A percentile compares a stretch with the other conserved stretches of the same genome.
Conservation (phyloP, 2,113 vertebrate genomes). For the Neogobius melanostomus region DNA sequence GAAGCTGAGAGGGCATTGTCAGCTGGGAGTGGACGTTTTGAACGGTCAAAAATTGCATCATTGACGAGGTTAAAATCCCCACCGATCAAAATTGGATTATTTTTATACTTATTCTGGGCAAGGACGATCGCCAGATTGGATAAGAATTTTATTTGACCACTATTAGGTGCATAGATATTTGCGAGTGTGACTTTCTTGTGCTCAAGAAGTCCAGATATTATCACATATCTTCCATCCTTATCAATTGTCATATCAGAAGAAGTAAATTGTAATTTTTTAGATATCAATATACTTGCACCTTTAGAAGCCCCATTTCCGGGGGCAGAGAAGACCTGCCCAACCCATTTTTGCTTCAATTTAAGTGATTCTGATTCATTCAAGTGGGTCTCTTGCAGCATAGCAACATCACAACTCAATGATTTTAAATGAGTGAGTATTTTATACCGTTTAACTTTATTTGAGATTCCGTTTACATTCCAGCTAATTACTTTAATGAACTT, state of each 20-base stretch:
- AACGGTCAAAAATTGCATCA: neutral
- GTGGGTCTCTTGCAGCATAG: too few relatives aligned
- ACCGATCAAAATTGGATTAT: neutral
- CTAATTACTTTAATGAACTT: too few relatives aligned
- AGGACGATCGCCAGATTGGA: neutral
- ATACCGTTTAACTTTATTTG: too few relatives aligned
- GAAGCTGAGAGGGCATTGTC: too few relatives aligned
- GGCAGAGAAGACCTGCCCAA: too few relatives aligned
- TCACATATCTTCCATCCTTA: neutral
- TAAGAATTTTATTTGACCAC: neutral
- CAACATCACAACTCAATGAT: too few relatives aligned
- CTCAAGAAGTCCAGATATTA: neutral
- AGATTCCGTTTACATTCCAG: too few relatives aligned
- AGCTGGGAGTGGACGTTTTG: too few relatives aligned
- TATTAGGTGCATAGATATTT: neutral
- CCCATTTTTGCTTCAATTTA: too few relatives aligned
- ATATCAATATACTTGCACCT: neutral
- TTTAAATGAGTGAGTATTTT: too few relatives aligned
- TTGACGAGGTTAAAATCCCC: neutral
- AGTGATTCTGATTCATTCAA: too few relatives aligned
- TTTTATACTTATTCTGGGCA: neutral
- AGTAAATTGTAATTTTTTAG: neutral
- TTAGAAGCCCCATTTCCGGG: neutral
- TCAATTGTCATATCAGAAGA: neutral
- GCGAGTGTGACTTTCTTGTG: neutral